phyloP scores from a whole-genome alignment of 2,113 vertebrate species.

The Anthoscopus minutus region DNA sequence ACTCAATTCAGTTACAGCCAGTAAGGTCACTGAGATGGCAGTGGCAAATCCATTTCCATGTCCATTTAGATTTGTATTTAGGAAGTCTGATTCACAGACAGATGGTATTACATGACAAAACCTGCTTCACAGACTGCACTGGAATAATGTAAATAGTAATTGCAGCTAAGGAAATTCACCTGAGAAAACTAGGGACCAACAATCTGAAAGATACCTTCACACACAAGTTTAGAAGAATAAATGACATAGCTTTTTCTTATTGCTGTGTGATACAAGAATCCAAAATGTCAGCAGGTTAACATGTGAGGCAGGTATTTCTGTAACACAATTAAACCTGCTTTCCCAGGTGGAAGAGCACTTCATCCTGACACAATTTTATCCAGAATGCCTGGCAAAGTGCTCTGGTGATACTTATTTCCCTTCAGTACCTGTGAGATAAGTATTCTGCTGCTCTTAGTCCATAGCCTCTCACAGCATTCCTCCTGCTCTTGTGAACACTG shows the following conservation, averaged over 20 bases:
- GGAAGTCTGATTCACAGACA: background rate
- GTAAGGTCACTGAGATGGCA: background rate
- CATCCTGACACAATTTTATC: background rate
- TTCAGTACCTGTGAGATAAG: background rate
- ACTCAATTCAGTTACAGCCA: background rate
- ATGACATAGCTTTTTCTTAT: background rate
- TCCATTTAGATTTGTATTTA: background rate
- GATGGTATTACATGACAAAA: background rate
- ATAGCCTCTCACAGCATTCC: rapidly evolving
- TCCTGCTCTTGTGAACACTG: background rate
- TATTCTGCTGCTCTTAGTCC: background rate
- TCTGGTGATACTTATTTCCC: background rate
- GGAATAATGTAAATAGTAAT: background rate
- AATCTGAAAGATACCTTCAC: background rate
- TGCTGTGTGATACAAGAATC: background rate
- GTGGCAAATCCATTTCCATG: background rate
- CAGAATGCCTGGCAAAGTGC: background rate
- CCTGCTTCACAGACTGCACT: background rate
- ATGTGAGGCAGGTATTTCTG: background rate
- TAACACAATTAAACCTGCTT: background rate
- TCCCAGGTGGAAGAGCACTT: background rate
- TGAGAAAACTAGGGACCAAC: background rate
- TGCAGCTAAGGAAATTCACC: background rate
- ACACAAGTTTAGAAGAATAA: background rate
- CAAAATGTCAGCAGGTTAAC: background rate